Percentiles rank a stretch among this genome's conserved stretches.
These are phyloP conservation scores for Drosophila pachea DNA, from an alignment of 1,140 invertebrate genomes.

Conservation along the genomic window DNA sequence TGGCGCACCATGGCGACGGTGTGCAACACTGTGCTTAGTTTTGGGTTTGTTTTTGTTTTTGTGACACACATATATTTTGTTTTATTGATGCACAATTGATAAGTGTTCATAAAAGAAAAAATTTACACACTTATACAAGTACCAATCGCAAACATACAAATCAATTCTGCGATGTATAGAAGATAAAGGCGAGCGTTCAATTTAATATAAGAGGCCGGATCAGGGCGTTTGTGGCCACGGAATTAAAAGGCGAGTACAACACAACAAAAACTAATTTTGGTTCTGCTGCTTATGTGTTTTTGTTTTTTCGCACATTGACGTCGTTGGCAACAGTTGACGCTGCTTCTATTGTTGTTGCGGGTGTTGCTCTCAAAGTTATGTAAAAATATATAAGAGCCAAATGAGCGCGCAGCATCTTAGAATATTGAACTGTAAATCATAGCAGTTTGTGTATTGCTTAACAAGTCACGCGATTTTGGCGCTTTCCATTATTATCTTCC, in stretches of 20 bases:
- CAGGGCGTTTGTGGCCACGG: constrained; percentile 19
- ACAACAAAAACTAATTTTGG: constrained; percentile 33
- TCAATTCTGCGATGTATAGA: constrained; percentile 34
- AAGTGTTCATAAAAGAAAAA: constrained; percentile 26
- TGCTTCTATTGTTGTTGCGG: constrained; percentile 10
- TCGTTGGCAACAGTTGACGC: constrained; percentile 40
- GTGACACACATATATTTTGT: constrained; percentile 30
- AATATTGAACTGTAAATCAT: not conserved
- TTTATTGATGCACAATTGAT: constrained; percentile 49
- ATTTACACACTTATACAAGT: constrained; percentile 18
- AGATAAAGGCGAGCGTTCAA: constrained; percentile 19
- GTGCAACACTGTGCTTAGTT: constrained; percentile 34
- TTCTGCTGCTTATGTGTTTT: constrained; percentile 14
- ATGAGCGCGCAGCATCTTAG: constrained; percentile 32
- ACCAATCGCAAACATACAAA: constrained; percentile 17
- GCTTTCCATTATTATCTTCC: constrained; percentile 1
- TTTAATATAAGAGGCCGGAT: constrained; percentile 32
- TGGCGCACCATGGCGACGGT: not conserved
- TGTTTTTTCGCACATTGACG: constrained; percentile 25
- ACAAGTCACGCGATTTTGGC: constrained; percentile 21
- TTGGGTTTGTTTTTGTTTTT: constrained; percentile 41
- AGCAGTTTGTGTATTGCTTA: not conserved
- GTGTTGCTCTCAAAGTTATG: constrained; percentile 28
- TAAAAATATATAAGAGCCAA: constrained; percentile 34
- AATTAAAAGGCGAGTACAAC: constrained; percentile 26